phyloP scores from a whole-genome alignment of 2,113 vertebrate genomes.

The Bambusicola thoracicus region DNA sequence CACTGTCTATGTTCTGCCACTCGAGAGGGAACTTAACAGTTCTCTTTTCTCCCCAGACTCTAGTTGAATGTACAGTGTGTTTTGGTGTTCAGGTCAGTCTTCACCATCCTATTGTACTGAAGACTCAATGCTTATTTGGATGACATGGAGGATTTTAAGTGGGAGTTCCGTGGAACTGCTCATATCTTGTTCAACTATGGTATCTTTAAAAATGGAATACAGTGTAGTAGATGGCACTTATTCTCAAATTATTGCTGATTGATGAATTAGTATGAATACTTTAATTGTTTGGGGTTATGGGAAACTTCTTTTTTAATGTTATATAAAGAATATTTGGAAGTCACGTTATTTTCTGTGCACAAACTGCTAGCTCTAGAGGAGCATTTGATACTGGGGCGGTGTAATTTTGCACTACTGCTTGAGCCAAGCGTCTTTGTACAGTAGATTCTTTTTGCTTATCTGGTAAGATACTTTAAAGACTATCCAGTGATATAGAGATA shows the following conservation, averaged over 20 bases:
- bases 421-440: constrained; percentile 49
- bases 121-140: not conserved
- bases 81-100: not conserved
- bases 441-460: constrained; percentile 25
- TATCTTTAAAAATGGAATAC: not conserved
- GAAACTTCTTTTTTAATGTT: not conserved
- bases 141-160: not conserved
- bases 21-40: not conserved
- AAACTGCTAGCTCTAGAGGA: not conserved
- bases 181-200: not conserved
- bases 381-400: not conserved
- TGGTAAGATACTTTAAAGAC: not conserved
- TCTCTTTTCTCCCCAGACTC: not conserved
- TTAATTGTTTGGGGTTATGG: constrained; percentile 2
- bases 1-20: not conserved
- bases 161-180: constrained; percentile 14
- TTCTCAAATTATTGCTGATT: not conserved
- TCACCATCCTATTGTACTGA: not conserved
- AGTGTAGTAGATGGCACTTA: not conserved
- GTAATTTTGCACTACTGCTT: constrained; percentile 63
- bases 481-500: not conserved
- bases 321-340: constrained; percentile 11
- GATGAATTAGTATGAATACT: not conserved
- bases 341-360: constrained; percentile 22
- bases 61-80: not conserved